Percentiles rank a stretch among this genome's conserved stretches.
These are phyloP conservation scores for Tachycineta bicolor DNA, from an alignment of 2,113 vertebrate genomes.

Conservation along the genomic window DNA sequence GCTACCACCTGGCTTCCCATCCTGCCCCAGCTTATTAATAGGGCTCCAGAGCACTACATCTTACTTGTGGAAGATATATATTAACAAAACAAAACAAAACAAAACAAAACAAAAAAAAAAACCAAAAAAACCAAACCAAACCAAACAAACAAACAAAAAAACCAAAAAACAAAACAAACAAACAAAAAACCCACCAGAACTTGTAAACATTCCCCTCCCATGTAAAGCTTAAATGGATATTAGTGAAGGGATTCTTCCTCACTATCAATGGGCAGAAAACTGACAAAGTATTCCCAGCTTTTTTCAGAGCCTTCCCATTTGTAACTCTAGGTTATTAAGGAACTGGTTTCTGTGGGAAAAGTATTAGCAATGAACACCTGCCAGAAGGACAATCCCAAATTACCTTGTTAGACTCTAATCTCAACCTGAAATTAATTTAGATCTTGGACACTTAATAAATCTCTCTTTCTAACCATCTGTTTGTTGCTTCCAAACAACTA, in stretches of 20 bases:
- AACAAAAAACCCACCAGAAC: not conserved
- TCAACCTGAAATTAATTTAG: constrained; percentile 48
- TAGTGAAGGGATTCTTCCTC: constrained; percentile 5
- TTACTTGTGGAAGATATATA: not conserved
- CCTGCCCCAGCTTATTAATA: not conserved
- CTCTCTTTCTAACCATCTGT: constrained; percentile 39
- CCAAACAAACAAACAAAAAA: not conserved
- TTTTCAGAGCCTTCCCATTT: not conserved
- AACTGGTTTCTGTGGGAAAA: constrained; percentile 21
- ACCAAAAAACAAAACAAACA: not conserved
- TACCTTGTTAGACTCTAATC: constrained; percentile 44
- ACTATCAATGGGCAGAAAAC: not conserved
- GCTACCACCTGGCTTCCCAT: not conserved
- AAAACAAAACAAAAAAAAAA: not conserved
- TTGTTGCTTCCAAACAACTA: constrained; percentile 4
- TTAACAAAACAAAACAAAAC: not conserved
- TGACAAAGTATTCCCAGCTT: constrained; percentile 5
- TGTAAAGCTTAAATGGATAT: not conserved
- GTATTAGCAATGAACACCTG: constrained; percentile 18
- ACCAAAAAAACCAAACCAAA: not conserved
- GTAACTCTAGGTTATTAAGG: constrained; percentile 5
- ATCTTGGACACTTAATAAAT: constrained; percentile 45
- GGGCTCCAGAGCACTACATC: not conserved
- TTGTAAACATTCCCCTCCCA: not conserved
- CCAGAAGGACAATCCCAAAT: constrained; percentile 46